phyloP scores from a whole-genome alignment of 2,888 invertebrate genomes.

The Drosophila kuntzei region DNA sequence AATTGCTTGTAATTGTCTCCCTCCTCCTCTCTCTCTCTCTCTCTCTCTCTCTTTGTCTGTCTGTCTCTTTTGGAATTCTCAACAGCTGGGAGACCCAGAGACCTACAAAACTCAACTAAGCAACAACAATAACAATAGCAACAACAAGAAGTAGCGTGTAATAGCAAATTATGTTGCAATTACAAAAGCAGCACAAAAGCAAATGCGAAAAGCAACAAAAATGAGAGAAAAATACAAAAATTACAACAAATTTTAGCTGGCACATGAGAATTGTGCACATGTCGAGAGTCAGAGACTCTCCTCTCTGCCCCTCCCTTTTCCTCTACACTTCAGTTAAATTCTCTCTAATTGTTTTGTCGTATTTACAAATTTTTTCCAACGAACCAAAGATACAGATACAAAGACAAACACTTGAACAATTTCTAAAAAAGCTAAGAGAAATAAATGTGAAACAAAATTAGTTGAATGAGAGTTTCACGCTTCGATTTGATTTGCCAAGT shows the following conservation, averaged over 20 bases:
- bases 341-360: constrained; percentile 57
- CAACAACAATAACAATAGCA: constrained; percentile 40
- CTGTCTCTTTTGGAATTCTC: constrained; percentile 41
- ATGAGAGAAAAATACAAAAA: constrained; percentile 25
- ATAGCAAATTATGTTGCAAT: constrained; percentile 81
- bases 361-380: constrained; percentile 42
- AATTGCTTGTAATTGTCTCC: constrained; percentile 78
- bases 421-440: constrained; percentile 12
- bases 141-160: constrained; percentile 66
- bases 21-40: neutral
- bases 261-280: constrained; percentile 64
- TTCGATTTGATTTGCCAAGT: constrained; percentile 59
- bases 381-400: constrained; percentile 9
- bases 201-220: constrained; percentile 58
- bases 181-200: constrained; percentile 75
- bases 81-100: constrained; percentile 76
- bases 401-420: constrained; percentile 32
- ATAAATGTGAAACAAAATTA: constrained; percentile 21
- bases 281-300: constrained; percentile 23
- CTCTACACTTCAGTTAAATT: constrained; percentile 47
- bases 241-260: constrained; percentile 41
- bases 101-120: constrained; percentile 69
- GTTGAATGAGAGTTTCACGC: constrained; percentile 41
- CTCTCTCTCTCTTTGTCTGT: constrained; percentile 1
- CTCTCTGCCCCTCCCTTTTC: neutral